Percentiles rank a stretch among this genome's conserved stretches.
phyloP scores from a whole-genome alignment of 2,113 vertebrate species.

The Myrmophylax atrothorax region DNA sequence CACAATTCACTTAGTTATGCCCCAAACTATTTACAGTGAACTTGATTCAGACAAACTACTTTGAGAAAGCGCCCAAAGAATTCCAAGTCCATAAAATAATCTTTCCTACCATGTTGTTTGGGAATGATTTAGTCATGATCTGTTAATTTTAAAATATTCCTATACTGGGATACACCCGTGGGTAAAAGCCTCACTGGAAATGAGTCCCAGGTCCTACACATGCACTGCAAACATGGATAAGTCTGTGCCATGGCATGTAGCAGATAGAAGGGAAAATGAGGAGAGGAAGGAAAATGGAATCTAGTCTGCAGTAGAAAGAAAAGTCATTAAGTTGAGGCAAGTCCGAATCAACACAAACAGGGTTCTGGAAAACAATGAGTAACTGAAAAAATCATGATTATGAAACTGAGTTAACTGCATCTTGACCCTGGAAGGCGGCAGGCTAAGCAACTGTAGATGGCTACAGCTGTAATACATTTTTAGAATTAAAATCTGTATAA shows the following conservation, averaged over 20 bases:
- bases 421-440: background rate
- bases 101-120: background rate
- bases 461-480: background rate
- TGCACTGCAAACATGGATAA: background rate
- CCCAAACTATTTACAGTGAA: constrained; percentile 49
- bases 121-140: background rate
- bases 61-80: background rate
- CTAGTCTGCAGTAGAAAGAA: background rate
- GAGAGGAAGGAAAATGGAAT: background rate
- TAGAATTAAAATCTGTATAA: background rate
- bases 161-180: background rate
- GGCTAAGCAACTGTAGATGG: background rate
- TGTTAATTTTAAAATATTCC: background rate
- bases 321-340: background rate
- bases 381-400: background rate
- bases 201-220: background rate
- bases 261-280: background rate
- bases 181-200: background rate
- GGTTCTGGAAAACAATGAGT: background rate
- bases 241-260: background rate
- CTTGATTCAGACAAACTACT: background rate
- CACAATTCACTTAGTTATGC: constrained; percentile 22
- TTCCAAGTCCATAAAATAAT: background rate
- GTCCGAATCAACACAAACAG: background rate
- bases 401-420: background rate